Evolutionary conservation across 2,113 vertebrate species (phyloP).

Genomic region (Macroglossus sobrinus): DNA sequence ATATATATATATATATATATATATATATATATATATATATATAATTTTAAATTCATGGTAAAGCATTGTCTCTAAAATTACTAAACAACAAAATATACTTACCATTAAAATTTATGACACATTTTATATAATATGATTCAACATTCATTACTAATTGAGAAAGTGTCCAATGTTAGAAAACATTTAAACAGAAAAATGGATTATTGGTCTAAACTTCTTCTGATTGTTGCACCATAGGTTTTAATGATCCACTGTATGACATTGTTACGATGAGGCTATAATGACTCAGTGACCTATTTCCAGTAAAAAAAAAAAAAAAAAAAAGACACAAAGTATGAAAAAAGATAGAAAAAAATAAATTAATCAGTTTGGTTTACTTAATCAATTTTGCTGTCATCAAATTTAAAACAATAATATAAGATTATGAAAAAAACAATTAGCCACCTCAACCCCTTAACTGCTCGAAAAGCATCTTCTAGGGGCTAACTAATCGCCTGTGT

Average conservation of each 20-base stretch:
- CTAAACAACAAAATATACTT: neutral
- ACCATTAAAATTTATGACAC: neutral
- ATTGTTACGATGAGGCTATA: neutral
- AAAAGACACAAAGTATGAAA: neutral
- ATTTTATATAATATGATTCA: neutral
- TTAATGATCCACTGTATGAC: neutral
- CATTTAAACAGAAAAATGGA: neutral
- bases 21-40: too few species aligned
- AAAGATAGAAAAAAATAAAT: neutral
- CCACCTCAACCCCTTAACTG: constrained; percentile 57
- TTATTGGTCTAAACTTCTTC: neutral
- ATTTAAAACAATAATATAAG: constrained; percentile 62
- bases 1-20: too few species aligned
- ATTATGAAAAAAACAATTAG: neutral
- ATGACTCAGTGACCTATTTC: neutral
- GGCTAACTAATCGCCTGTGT: constrained; percentile 79
- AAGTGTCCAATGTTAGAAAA: neutral
- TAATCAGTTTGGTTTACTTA: constrained; percentile 50
- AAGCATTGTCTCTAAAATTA: neutral
- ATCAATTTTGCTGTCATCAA: constrained; percentile 51
- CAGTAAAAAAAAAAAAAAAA: neutral
- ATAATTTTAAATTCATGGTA: neutral
- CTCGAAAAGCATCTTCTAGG: constrained; percentile 56
- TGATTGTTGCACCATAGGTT: neutral
- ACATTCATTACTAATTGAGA: neutral